These are phyloP conservation scores for Sebastes melanostomus DNA, from an alignment of 2,797 vertebrate genomes.

Conservation along the genomic window DNA sequence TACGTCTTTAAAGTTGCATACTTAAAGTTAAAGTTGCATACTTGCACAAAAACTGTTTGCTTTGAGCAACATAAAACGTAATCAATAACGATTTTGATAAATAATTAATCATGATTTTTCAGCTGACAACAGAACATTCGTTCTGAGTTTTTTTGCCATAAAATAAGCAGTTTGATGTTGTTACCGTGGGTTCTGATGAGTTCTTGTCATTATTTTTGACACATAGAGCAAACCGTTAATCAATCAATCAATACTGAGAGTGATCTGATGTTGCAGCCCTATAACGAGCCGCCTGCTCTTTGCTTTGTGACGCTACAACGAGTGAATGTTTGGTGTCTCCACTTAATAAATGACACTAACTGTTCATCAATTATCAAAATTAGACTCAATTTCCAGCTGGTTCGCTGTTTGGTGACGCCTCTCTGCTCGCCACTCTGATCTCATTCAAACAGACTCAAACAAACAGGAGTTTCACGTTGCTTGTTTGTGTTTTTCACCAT, in stretches of 20 bases:
- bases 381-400: background rate
- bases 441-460: background rate
- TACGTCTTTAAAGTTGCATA: background rate
- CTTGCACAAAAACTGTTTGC: background rate
- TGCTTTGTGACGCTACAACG: background rate
- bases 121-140: background rate
- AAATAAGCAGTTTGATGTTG: background rate
- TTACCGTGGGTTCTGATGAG: background rate
- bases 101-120: background rate
- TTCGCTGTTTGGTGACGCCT: background rate
- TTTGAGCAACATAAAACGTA: background rate
- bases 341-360: background rate
- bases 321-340: background rate
- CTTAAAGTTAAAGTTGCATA: background rate
- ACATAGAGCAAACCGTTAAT: background rate
- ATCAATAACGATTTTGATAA: background rate
- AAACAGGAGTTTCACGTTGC: too few relatives aligned
- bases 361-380: conserved; percentile 10
- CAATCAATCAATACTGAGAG: background rate
- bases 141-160: background rate
- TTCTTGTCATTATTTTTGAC: background rate
- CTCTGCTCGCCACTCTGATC: background rate
- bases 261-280: background rate
- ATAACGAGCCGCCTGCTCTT: background rate
- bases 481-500: too few relatives aligned